Conservation (phyloP, 1,140 invertebrate species). For the Euwallacea similis region DNA sequence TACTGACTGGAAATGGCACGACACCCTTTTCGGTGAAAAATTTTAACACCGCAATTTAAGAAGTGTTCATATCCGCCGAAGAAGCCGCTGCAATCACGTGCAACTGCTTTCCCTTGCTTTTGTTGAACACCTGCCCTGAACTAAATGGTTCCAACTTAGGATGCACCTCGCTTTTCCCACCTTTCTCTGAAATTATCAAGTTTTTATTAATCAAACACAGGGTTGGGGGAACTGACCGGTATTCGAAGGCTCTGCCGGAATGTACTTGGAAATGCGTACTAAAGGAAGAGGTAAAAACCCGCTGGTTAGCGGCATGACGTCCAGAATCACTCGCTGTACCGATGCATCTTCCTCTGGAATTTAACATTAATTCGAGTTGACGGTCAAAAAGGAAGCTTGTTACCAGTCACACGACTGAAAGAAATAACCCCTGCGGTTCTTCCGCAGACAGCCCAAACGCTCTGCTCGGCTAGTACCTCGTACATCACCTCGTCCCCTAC, state of each 20-base stretch:
- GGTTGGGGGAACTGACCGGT: constrained; percentile 32
- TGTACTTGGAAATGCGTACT: constrained; percentile 89
- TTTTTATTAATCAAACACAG: not conserved
- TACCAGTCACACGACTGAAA: constrained; percentile 54
- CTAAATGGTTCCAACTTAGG: constrained; percentile 81
- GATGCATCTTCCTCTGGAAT: constrained; percentile 58
- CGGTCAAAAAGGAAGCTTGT: not conserved
- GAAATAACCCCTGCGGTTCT: constrained; percentile 83
- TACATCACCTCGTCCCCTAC: constrained; percentile 77
- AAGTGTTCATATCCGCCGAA: not conserved
- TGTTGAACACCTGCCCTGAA: constrained; percentile 85
- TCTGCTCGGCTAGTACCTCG: constrained; percentile 87
- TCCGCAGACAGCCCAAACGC: constrained; percentile 90
- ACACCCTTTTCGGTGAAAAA: too few species aligned
- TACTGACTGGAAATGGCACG: too few species aligned
- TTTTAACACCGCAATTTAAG: not conserved
- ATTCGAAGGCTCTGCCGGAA: constrained; percentile 69
- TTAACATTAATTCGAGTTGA: not conserved
- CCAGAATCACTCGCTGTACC: constrained; percentile 73
- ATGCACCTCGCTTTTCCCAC: constrained; percentile 55
- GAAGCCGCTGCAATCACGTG: constrained; percentile 66
- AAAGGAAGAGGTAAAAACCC: constrained; percentile 87
- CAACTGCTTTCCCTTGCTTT: constrained; percentile 83
- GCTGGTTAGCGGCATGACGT: constrained; percentile 88
- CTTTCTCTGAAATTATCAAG: constrained; percentile 48